phyloP scores from a whole-genome alignment of 2,113 vertebrate species.

The Microcebus lehilahytsara region DNA sequence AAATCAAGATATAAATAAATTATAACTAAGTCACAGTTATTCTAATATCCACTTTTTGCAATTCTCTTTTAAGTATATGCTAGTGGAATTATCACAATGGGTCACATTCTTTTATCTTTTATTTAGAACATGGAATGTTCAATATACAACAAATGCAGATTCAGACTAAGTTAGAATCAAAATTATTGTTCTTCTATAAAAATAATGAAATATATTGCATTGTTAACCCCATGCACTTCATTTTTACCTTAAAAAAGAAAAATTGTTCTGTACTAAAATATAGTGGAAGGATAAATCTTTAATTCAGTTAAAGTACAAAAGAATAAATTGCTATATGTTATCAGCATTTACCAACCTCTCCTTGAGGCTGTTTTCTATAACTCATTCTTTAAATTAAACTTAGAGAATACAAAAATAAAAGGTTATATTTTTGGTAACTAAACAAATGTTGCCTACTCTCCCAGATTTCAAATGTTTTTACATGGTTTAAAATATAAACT shows the following conservation, averaged over 20 bases:
- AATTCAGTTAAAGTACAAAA: neutral
- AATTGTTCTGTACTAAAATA: neutral
- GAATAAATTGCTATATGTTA: neutral
- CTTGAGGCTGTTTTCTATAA: neutral
- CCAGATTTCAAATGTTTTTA: neutral
- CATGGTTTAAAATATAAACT: neutral
- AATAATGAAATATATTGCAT: conserved; percentile 38
- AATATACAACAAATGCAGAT: neutral
- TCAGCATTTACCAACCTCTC: neutral
- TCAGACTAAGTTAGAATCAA: conserved; percentile 15
- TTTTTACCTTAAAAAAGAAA: conserved; percentile 41
- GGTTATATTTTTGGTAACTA: neutral
- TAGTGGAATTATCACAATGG: neutral
- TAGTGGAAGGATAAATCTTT: neutral
- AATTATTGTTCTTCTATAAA: neutral
- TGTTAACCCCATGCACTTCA: neutral
- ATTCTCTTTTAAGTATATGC: neutral
- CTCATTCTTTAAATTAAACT: neutral
- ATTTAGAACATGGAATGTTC: conserved; percentile 15
- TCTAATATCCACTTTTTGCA: neutral
- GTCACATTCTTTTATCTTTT: neutral
- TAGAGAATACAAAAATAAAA: neutral
- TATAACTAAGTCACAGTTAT: conserved; percentile 34
- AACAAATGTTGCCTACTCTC: neutral
- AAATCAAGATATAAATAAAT: conserved; percentile 51